These are phyloP conservation scores for Elegia similella DNA, from an alignment of 2,888 invertebrate genomes.

Conservation along the genomic window DNA sequence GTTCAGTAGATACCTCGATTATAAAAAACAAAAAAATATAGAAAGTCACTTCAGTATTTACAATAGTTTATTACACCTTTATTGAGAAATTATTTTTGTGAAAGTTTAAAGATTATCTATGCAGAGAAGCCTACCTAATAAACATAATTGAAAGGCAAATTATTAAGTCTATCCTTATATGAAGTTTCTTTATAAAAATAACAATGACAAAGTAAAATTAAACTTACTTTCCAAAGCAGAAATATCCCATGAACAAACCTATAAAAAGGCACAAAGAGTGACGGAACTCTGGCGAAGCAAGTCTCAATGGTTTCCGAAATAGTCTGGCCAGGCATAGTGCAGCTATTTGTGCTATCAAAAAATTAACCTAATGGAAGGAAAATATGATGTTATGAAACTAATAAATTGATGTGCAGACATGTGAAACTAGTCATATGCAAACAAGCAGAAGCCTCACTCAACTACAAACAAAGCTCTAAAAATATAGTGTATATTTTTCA, in stretches of 20 bases:
- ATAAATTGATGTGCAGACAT: conserved; percentile 37
- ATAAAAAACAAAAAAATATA: too few species aligned
- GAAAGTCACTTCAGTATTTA: too few species aligned
- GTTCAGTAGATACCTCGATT: too few species aligned
- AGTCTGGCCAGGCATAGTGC: conserved; percentile 90
- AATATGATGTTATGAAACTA: conserved; percentile 45
- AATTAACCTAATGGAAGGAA: conserved; percentile 88
- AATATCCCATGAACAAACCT: conserved; percentile 91
- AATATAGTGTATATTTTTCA: not conserved
- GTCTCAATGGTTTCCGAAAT: conserved; percentile 88
- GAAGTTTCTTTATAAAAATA: too few species aligned
- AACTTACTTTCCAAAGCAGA: conserved; percentile 93
- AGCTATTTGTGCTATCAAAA: conserved; percentile 90
- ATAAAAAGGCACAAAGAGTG: conserved; percentile 90
- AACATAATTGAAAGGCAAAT: not conserved
- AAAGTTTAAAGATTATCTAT: too few species aligned
- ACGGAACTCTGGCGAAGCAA: conserved; percentile 86
- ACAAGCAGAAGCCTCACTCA: conserved; percentile 24
- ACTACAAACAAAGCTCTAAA: conserved; percentile 13
- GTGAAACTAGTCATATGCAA: conserved; percentile 28
- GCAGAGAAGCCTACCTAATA: too few species aligned
- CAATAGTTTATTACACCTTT: too few species aligned
- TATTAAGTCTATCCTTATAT: too few species aligned
- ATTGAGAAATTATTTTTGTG: too few species aligned
- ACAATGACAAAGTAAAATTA: conserved; percentile 19